Base-by-base conservation (phyloP, 2,888 invertebrate species). In the Tribolium freemani region DNA sequence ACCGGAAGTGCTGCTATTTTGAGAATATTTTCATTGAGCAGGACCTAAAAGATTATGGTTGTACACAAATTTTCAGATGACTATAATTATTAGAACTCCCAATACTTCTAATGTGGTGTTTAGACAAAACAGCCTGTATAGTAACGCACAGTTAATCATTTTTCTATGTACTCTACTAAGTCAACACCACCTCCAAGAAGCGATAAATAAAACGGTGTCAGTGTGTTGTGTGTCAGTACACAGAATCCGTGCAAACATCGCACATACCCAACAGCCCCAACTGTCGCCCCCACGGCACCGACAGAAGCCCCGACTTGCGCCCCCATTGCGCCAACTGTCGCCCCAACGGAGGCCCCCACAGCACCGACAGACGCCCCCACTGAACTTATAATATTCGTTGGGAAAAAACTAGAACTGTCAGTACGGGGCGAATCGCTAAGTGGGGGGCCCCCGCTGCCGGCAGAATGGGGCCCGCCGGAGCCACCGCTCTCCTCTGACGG, bases 401-500 rank as follows among this genome's bases (percentile, higher is more conserved):
- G 85, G 76, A 86, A 86, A 83, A 87, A 87, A 77, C 86, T 86
- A 2, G 78, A 72, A 50, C 70, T 70, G 54, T 81, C 83, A 69
- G 86, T 86, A 84, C 85, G 86, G 82, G 88, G 89, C 89, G 89
- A 91, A 89, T 89, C 90, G 88, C 84, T 90, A 89, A 91, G 84
- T 86, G 93, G 89, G 88, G 93, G 91, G 63, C 87, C 86, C 57
- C 85, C 83, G 80, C 82, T 83, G 67, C 83, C 82, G 53, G 81
- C 82, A 16, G 83, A 83, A 72, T 81, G 82, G 70, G 83, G 85
- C 79, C 88, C 87, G 82, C 88, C 88, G 79, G 87, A 86, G 80
- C 90, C 90, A 86, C 93, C 93, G 87, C 92, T 91, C 89, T 95
- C 95, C 89, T 96, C 96, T 87, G 95, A 95, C 85, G 95, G 95